Evolutionary conservation across 2,113 vertebrate genomes (phyloP).

Genomic region (Catagonus wagneri): DNA sequence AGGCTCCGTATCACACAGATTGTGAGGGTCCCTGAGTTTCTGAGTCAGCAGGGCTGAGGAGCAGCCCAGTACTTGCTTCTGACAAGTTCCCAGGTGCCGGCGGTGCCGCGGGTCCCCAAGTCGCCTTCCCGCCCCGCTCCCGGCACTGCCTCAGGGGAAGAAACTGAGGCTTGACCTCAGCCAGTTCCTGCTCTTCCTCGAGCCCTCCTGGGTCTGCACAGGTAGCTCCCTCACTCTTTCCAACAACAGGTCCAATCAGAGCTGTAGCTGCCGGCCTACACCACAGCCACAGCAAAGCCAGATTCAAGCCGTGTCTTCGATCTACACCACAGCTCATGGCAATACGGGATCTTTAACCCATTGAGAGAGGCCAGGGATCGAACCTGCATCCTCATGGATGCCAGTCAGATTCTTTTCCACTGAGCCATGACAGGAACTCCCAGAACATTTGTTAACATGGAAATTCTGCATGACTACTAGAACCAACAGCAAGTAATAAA

Average conservation of each 20-base stretch:
- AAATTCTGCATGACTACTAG: neutral
- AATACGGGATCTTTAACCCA: too few relatives aligned
- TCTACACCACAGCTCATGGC: too few relatives aligned
- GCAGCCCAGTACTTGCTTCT: neutral
- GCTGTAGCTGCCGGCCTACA: too few relatives aligned
- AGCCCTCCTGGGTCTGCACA: neutral
- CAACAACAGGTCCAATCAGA: neutral
- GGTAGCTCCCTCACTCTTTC: neutral
- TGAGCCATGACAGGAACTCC: too few relatives aligned
- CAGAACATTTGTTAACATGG: neutral
- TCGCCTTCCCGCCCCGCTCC: neutral
- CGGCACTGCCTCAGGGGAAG: neutral
- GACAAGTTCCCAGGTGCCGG: neutral
- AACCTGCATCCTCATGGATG: too few relatives aligned
- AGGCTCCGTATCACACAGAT: neutral
- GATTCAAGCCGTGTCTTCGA: too few relatives aligned
- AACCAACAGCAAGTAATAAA: neutral
- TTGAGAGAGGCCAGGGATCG: too few relatives aligned
- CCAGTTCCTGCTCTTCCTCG: neutral
- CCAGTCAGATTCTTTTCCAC: too few relatives aligned
- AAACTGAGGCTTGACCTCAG: neutral
- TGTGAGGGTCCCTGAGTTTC: neutral
- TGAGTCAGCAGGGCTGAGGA: neutral
- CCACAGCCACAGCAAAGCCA: too few relatives aligned
- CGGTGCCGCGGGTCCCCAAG: neutral